Base-by-base conservation (phyloP, 2,888 invertebrate genomes). In the Dryobotodes eremita region DNA sequence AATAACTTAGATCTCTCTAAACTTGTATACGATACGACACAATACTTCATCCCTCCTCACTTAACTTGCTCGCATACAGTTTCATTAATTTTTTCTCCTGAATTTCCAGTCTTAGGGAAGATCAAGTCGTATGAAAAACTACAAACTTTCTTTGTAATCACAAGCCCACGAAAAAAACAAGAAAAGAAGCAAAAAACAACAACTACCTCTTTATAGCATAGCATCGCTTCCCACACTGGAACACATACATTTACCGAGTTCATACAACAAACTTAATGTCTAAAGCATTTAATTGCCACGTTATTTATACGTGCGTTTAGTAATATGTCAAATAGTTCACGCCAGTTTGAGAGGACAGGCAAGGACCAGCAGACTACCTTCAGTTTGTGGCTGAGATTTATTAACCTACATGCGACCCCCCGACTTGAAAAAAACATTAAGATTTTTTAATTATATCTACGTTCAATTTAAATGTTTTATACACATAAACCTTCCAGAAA, bases 261-360 rank as follows among this genome's bases (percentile, higher is more conserved):
- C 66, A 59, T 57, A 20, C 26, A 46, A 65, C 42, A 59, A 71
- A 61, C 15, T 23, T 26, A 23, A 26, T 64, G 42, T 59, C 15
- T 72, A 36, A 83, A 26, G 20, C 42, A 36, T 64, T 79, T 73
- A 70, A 73, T 79, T 70, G 31, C 31, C 36, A 23, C 15, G 26
- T 72, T 70, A 78, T 69, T 65, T 26, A 83, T 61, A 50, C 26
- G 2, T 26, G 31, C n/a, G 31, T 73, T 79, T 82, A 70, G 55
- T 70, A 79, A 72, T 42, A 79, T 65, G 48, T 55, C 69, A 73
- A 73, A 79, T 26, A 79, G 55, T 46, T 57, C 2, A 53, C 31
- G 46, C 31, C 42, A 31, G 50, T 42, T 71, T n/a, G 15, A 59
- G 26, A 78, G 42, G 36, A 61, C n/a, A n/a, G 46, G 36, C 42